Percentiles rank a stretch among this genome's conserved stretches.
These are phyloP conservation scores for Mola mola DNA, from an alignment of 2,113 vertebrate species.

Conservation along the genomic window DNA sequence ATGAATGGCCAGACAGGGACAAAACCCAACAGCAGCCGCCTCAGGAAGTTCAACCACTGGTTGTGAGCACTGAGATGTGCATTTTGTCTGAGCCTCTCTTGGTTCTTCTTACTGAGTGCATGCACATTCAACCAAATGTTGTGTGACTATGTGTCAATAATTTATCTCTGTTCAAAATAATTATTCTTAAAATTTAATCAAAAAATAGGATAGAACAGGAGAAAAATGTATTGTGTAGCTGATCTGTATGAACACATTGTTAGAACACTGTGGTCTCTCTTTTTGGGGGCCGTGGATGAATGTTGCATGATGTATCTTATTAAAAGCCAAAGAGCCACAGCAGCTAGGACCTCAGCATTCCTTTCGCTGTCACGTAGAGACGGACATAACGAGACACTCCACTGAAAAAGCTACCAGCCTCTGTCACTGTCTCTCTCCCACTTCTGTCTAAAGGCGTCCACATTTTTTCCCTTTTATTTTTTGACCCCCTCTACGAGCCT, in stretches of 20 bases:
- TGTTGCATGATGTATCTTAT: constrained; percentile 72
- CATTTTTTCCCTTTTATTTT: constrained; percentile 26
- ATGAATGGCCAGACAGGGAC: constrained; percentile 82
- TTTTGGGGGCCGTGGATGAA: constrained; percentile 41
- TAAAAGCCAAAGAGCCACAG: constrained; percentile 66
- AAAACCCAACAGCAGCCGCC: constrained; percentile 80
- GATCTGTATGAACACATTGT: constrained; percentile 36
- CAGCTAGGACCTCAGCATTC: constrained; percentile 72
- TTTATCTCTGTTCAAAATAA: too few relatives aligned
- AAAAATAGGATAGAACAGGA: neutral
- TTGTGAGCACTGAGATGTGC: constrained; percentile 66
- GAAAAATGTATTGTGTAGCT: constrained; percentile 3
- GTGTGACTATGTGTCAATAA: constrained; percentile 11
- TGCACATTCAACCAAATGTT: neutral
- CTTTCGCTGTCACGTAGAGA: constrained; percentile 66
- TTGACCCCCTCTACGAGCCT: constrained; percentile 11
- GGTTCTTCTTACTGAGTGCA: constrained; percentile 20
- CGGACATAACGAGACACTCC: constrained; percentile 43
- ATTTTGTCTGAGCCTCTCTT: constrained; percentile 63
- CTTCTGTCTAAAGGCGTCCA: constrained; percentile 27
- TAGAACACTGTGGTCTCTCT: constrained; percentile 25
- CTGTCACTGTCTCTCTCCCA: constrained; percentile 32
- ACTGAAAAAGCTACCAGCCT: constrained; percentile 55
- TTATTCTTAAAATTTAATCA: constrained; percentile 19
- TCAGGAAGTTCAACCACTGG: constrained; percentile 82